Evolutionary conservation across 2,113 vertebrate genomes (phyloP).

Genomic region (Apodemus sylvaticus): DNA sequence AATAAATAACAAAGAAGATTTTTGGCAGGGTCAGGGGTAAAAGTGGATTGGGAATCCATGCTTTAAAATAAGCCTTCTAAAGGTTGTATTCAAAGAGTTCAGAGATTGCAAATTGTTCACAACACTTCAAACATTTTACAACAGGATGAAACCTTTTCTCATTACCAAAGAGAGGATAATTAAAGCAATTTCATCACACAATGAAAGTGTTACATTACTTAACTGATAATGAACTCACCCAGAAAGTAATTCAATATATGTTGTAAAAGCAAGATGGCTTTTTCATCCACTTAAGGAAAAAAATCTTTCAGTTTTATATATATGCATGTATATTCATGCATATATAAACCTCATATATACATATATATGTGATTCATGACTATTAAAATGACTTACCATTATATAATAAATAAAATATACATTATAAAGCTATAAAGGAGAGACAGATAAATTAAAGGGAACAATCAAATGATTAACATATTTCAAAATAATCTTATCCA

Average conservation of each 20-base stretch:
- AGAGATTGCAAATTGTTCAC: not conserved
- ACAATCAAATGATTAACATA: not conserved
- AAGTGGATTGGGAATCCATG: not conserved
- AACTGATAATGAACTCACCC: conserved; percentile 75
- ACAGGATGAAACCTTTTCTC: conserved; percentile 46
- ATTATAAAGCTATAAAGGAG: not conserved
- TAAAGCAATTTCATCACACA: conserved; percentile 65
- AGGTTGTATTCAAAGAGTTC: not conserved
- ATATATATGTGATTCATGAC: not conserved
- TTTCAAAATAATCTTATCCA: not conserved
- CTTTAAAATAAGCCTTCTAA: not conserved
- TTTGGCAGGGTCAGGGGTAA: not conserved
- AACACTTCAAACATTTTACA: conserved; percentile 65
- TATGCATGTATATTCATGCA: accelerated
- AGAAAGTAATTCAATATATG: conserved; percentile 55
- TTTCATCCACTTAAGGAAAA: not conserved
- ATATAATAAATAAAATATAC: not conserved
- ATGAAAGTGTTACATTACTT: conserved; percentile 66
- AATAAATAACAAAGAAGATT: not conserved
- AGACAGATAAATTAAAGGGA: not conserved
- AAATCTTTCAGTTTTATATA: not conserved
- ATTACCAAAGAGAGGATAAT: conserved; percentile 63
- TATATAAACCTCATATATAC: accelerated
- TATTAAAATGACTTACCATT: not conserved
- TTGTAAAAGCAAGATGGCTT: conserved; percentile 44